A percentile compares a stretch with the other conserved stretches of the same genome.
Evolutionary conservation across 2,888 invertebrate species (phyloP).

Genomic region (Gymnocheta viridis): DNA sequence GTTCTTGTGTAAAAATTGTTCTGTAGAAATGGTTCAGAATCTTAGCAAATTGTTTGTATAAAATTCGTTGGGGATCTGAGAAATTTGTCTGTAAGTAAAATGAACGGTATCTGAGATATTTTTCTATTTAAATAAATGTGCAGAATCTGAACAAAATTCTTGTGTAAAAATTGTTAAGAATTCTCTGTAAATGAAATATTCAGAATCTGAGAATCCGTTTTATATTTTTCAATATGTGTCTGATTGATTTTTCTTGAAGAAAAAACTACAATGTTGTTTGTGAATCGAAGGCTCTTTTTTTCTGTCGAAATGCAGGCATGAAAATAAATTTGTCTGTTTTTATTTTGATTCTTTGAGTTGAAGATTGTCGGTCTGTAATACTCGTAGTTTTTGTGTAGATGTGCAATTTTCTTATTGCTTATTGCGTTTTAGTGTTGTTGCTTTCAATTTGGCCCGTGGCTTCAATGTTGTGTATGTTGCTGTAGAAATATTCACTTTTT

Average conservation of each 20-base stretch:
- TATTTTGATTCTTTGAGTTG: neutral
- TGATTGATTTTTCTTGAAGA: no score
- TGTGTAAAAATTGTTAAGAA: neutral
- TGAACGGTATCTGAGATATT: neutral
- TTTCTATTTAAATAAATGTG: neutral
- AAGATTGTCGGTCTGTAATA: neutral
- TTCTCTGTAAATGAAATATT: neutral
- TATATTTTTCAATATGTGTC: neutral
- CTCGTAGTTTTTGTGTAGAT: neutral
- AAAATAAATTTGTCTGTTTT: neutral
- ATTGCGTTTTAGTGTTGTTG: conserved; percentile 13
- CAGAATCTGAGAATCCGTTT: neutral
- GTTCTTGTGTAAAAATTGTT: no score
- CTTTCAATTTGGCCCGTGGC: conserved; percentile 17
- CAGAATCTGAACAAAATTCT: neutral
- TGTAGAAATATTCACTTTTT: conserved; percentile 40
- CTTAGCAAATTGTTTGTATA: no score
- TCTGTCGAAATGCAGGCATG: neutral
- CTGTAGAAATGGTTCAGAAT: no score
- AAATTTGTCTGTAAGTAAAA: no score
- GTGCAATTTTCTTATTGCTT: conserved; percentile 23
- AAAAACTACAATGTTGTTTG: neutral
- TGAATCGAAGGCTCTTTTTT: neutral
- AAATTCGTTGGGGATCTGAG: no score
- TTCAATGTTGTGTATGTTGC: conserved; percentile 7